Evolutionary conservation across 2,888 invertebrate genomes (phyloP).

Genomic region (Volucella inanis): DNA sequence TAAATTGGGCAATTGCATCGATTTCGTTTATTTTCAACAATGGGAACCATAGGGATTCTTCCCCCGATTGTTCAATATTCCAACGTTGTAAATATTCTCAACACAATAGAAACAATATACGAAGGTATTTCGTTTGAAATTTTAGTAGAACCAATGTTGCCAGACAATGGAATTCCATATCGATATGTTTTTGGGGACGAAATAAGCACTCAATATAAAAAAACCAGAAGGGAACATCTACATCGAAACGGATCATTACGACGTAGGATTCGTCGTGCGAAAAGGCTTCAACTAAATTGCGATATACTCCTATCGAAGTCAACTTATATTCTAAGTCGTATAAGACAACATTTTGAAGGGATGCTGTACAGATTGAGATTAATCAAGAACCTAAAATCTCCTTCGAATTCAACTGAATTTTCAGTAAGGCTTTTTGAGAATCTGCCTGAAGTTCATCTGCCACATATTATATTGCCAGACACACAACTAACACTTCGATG

Average conservation of each 20-base stretch:
- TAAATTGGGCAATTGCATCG: neutral
- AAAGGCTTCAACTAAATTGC: conserved; percentile 9
- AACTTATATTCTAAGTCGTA: neutral
- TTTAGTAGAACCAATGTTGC: conserved; percentile 8
- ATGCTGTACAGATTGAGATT: conserved; percentile 15
- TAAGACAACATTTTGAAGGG: neutral
- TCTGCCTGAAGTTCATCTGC: neutral
- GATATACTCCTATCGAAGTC: neutral
- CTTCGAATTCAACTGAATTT: neutral
- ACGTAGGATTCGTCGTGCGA: neutral
- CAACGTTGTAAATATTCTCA: conserved; percentile 6
- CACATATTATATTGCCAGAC: neutral
- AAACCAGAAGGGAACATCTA: neutral
- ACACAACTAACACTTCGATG: neutral
- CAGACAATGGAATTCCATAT: conserved; percentile 5
- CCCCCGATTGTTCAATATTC: neutral
- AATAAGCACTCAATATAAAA: neutral
- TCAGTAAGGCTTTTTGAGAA: no score
- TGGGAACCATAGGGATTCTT: conserved; percentile 22
- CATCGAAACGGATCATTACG: conserved; percentile 26
- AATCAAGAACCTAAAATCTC: neutral
- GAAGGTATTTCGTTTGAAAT: conserved; percentile 24
- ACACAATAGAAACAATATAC: conserved; percentile 28
- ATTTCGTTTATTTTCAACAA: neutral
- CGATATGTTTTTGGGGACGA: conserved; percentile 31